A percentile compares a stretch with the other conserved stretches of the same genome.
Evolutionary conservation across 1,140 invertebrate species (phyloP).

Genomic region (Zophobas atratus): DNA sequence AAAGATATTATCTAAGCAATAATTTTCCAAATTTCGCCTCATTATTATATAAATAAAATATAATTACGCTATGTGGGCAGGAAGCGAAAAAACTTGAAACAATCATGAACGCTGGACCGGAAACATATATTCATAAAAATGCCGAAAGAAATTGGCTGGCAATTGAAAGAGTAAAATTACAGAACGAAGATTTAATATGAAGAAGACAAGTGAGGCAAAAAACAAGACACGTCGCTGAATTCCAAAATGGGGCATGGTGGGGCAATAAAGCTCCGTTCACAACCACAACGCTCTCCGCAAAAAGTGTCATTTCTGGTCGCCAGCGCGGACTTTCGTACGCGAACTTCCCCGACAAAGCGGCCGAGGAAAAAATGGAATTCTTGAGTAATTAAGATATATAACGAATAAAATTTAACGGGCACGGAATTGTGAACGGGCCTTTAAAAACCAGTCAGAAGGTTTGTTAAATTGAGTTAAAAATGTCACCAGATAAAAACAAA

Average conservation of each 20-base stretch:
- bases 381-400: constrained; percentile 20
- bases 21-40: background rate
- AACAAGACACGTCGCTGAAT: constrained; percentile 13
- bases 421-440: constrained; percentile 6
- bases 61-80: constrained; percentile 21
- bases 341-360: background rate
- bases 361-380: constrained; percentile 4
- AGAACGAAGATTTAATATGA: constrained; percentile 17
- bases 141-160: constrained; percentile 13
- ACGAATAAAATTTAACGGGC: constrained; percentile 13
- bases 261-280: constrained; percentile 24
- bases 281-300: background rate
- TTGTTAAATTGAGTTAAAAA: constrained; percentile 57
- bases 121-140: constrained; percentile 29
- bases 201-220: constrained; percentile 30
- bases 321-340: background rate
- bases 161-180: constrained; percentile 32
- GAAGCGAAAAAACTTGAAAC: constrained; percentile 7
- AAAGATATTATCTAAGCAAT: background rate
- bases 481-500: constrained; percentile 54
- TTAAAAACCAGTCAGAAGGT: constrained; percentile 42
- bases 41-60: background rate
- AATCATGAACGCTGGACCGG: constrained; percentile 16
- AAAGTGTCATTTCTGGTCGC: constrained; percentile 4
- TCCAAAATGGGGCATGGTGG: constrained; percentile 10